Evolutionary conservation across 2,113 vertebrate genomes (phyloP).

Genomic region (Verasper variegatus): DNA sequence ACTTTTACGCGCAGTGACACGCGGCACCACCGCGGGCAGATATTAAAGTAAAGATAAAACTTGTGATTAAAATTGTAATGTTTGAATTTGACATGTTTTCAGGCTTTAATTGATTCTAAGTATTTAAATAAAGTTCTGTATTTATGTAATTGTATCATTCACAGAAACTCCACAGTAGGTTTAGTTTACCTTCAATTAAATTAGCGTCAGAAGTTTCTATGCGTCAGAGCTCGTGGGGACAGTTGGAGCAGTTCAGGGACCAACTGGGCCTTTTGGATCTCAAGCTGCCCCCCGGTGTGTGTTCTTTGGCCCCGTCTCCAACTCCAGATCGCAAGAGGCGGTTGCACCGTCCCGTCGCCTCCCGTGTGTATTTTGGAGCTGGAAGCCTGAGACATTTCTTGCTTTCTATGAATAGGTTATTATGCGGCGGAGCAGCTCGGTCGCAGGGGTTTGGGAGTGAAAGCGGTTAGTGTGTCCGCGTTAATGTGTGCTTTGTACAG

Average conservation of each 20-base stretch:
- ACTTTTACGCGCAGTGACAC: not conserved
- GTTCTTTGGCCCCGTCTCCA: slow-evolving; percentile 67
- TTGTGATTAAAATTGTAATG: not conserved
- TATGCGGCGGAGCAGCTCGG: slow-evolving; percentile 63
- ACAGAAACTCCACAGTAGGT: not conserved
- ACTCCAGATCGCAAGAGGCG: slow-evolving; percentile 63
- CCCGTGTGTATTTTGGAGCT: slow-evolving; percentile 76
- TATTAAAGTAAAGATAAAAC: not conserved
- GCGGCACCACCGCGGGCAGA: not conserved
- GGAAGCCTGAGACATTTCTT: slow-evolving; percentile 70
- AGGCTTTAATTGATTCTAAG: too few relatives aligned
- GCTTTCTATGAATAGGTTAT: slow-evolving; percentile 78
- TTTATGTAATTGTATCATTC: too few relatives aligned
- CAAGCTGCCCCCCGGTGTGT: not conserved
- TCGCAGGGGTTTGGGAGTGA: slow-evolving; percentile 56
- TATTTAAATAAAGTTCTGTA: too few relatives aligned
- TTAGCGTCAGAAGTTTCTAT: not conserved
- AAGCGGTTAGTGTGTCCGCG: slow-evolving; percentile 75
- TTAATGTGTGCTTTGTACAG: slow-evolving; percentile 71
- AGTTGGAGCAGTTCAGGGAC: too few relatives aligned
- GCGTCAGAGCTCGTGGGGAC: not conserved
- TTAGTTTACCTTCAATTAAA: not conserved
- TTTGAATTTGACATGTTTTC: not conserved
- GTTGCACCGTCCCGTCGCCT: slow-evolving; percentile 63
- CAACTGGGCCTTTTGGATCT: not conserved